Conservation (phyloP, 53 echinoderm and acorn worm species). For the Arbacia lixula region DNA sequence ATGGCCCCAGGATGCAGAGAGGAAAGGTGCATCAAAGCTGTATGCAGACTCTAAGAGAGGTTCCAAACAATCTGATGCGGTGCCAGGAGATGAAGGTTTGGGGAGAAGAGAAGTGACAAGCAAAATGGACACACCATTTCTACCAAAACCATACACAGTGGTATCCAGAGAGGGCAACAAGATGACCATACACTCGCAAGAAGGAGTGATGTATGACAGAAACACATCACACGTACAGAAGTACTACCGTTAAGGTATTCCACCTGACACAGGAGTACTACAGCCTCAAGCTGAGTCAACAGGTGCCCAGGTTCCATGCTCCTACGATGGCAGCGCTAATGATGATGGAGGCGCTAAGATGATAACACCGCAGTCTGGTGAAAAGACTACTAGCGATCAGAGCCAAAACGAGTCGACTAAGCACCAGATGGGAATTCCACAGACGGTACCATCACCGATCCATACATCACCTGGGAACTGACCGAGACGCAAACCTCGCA, state of each 20-base stretch:
- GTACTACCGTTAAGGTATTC: background rate
- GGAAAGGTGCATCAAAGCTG: too few species aligned
- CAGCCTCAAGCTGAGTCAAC: background rate
- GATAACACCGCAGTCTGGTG: background rate
- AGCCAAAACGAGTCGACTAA: background rate
- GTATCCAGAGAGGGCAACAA: slow-evolving; percentile 51
- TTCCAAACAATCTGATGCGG: slow-evolving; percentile 45
- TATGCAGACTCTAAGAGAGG: slow-evolving; percentile 45
- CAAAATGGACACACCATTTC: slow-evolving; percentile 61
- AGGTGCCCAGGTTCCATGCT: background rate
- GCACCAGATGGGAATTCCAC: background rate
- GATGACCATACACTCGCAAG: slow-evolving; percentile 56
- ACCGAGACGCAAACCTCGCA: background rate
- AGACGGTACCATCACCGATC: background rate
- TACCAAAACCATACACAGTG: slow-evolving; percentile 58
- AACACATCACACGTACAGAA: slow-evolving; percentile 65
- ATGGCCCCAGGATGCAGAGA: too few species aligned
- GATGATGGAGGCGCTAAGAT: too few species aligned
- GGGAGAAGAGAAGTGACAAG: slow-evolving; percentile 43
- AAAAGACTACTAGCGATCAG: background rate
- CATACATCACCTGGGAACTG: background rate
- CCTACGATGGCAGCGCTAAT: background rate
- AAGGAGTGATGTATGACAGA: slow-evolving; percentile 65
- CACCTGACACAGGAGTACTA: background rate
- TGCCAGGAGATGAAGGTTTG: slow-evolving; percentile 57